These are phyloP conservation scores for Cygnus olor DNA, from an alignment of 2,797 vertebrate genomes.

Conservation along the genomic window DNA sequence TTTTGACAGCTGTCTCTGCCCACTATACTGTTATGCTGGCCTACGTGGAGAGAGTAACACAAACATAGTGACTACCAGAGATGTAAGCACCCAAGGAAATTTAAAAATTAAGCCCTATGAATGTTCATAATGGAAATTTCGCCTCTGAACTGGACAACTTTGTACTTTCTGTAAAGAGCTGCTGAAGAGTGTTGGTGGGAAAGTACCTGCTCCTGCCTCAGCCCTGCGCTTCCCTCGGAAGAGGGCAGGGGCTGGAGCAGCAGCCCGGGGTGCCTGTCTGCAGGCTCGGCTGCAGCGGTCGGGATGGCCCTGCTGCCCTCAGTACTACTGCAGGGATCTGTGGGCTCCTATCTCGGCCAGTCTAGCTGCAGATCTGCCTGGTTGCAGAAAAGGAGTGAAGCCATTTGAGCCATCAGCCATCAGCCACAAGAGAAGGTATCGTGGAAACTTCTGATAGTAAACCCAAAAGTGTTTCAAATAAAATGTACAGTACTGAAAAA, in stretches of 20 bases:
- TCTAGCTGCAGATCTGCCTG: neutral
- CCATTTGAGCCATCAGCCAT: neutral
- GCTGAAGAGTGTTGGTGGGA: neutral
- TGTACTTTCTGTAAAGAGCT: neutral
- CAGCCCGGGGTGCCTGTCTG: neutral
- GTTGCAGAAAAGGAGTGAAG: neutral
- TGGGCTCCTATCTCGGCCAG: neutral
- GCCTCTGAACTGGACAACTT: neutral
- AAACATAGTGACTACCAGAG: neutral
- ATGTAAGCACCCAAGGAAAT: neutral
- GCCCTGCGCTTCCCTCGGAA: neutral
- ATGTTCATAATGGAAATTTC: neutral
- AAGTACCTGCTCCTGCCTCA: neutral
- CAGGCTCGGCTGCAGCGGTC: neutral
- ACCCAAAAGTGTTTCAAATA: neutral
- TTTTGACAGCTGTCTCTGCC: neutral
- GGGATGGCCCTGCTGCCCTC: neutral
- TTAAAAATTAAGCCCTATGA: neutral
- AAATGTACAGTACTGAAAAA: neutral
- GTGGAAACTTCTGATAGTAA: neutral
- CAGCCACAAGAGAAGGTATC: fast-evolving
- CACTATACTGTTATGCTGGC: neutral
- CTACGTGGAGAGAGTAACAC: neutral
- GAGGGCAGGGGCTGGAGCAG: neutral
- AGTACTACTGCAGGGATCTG: neutral